Evolutionary conservation across 2,797 vertebrate genomes (phyloP), one percentile per base, ranked within the genome.

Genomic region (Sebastes taczanowskii): DNA sequence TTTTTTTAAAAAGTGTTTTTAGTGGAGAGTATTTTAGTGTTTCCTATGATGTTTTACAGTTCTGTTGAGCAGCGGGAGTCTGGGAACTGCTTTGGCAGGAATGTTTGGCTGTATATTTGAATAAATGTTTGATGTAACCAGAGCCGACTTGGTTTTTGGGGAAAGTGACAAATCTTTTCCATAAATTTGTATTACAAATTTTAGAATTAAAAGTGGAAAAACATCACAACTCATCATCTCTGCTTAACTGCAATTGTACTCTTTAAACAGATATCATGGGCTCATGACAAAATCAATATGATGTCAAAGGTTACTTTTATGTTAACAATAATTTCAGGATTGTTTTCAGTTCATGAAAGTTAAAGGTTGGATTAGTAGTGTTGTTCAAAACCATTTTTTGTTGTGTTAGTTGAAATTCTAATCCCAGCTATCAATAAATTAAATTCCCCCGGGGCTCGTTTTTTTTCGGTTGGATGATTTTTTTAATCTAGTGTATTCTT

Each of bases 21-120:
- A 13, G n/a, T 65, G 30, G 6, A 59, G 42, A 58, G n/a, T 62
- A 64, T 79, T 78, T 80, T 61, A 69, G 35, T 72, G 68, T 83
- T 74, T 85, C 53, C 63, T 77, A 10, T 74, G 78, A 56, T 83
- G 83, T 81, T 87, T 78, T 34, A 74, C 53, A 69, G 58, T 60
- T 73, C 7, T 77, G 52, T 64, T 55, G 34, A 55, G 64, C 60
- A 20, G 67, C 46, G 74, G 55, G 68, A 89, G 67, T 78, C 67
- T 80, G 77, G 56, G 63, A 78, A 66, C 56, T n/a, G 60, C 77
- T 56, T 73, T 14, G 62, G 38, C 23, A 85, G 11, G 71, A 88
- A 83, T 81, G 78, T 73, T 42, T 74, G 65, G 18, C 64, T 61
- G 34, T 14, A 25, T 38, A 63, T 77, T 70, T 71, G 71, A 78